Evolutionary conservation across 1,140 invertebrate species (phyloP).

Genomic region (Lasioglossum albipes): DNA sequence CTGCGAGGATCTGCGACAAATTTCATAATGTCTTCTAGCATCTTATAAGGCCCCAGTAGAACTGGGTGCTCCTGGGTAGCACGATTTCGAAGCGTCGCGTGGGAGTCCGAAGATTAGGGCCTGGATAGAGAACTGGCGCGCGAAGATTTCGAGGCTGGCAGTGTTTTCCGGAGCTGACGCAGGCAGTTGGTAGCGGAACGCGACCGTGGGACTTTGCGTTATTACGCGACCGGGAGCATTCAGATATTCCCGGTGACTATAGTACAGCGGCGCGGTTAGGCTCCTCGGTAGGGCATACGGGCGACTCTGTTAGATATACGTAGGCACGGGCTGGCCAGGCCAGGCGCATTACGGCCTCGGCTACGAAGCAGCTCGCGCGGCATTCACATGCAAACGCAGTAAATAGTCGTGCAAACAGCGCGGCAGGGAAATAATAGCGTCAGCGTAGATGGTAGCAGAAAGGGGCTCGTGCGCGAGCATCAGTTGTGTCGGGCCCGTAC

Average conservation of each 20-base stretch:
- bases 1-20: background rate
- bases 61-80: too few species aligned
- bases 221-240: constrained; percentile 10
- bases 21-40: background rate
- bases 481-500: constrained; percentile 57
- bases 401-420: constrained; percentile 69
- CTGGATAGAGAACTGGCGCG: background rate
- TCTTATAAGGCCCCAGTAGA: too few species aligned
- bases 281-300: background rate
- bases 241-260: constrained; percentile 21
- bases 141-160: background rate
- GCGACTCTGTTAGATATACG: constrained; percentile 17
- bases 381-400: constrained; percentile 70
- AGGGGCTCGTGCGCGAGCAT: constrained; percentile 64
- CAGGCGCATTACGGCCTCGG: background rate
- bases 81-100: too few species aligned
- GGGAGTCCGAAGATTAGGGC: too few species aligned
- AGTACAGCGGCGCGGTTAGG: background rate
- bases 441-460: constrained; percentile 60
- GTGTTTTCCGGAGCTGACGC: too few species aligned
- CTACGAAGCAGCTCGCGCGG: constrained; percentile 12
- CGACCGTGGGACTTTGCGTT: constrained; percentile 58
- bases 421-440: constrained; percentile 69
- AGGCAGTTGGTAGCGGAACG: background rate
- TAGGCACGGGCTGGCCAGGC: background rate